These are phyloP conservation scores for Eufriesea mexicana DNA, from an alignment of 1,140 invertebrate genomes.

Conservation along the genomic window DNA sequence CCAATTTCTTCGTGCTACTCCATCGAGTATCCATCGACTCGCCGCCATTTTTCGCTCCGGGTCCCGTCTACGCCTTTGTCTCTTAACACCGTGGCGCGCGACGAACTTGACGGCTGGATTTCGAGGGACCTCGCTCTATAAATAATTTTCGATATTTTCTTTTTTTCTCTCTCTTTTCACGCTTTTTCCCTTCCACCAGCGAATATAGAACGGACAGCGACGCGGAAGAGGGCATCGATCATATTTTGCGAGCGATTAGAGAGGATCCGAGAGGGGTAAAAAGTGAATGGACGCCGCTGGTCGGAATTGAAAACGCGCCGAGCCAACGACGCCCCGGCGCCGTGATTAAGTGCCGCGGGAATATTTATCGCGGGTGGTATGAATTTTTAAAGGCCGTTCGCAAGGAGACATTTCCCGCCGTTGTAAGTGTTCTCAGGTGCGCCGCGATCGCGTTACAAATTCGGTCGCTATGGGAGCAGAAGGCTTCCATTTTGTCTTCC, in stretches of 20 bases:
- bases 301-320: conserved; percentile 19
- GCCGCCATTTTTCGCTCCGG: neutral
- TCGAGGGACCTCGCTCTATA: neutral
- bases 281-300: neutral
- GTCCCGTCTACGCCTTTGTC: neutral
- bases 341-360: neutral
- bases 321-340: neutral
- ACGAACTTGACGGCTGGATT: neutral
- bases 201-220: neutral
- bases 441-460: neutral
- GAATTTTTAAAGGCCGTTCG: neutral
- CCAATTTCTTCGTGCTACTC: neutral
- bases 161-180: neutral
- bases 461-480: neutral
- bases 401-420: neutral
- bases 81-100: neutral
- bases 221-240: conserved; percentile 2
- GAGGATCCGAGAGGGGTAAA: too few relatives aligned
- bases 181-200: too few relatives aligned
- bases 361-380: conserved; percentile 11
- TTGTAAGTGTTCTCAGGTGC: neutral
- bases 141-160: neutral
- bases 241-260: conserved; percentile 2
- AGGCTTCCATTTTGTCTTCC: neutral
- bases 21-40: neutral